Evolutionary conservation across 1,140 invertebrate genomes (phyloP), one percentile per base, ranked within the genome.

Genomic region (Rhagoletis zephyria): DNA sequence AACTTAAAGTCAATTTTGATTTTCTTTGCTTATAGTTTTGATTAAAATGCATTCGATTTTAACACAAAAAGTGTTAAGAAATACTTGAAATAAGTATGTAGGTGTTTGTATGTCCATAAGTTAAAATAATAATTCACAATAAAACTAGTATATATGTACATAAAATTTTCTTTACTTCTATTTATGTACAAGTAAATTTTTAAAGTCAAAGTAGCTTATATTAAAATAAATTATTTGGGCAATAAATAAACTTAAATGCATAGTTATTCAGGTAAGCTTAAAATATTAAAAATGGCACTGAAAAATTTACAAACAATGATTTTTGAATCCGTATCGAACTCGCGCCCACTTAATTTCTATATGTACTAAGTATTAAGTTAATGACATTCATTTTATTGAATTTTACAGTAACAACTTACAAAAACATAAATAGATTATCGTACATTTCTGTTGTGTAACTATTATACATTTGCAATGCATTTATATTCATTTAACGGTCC

Each of bases 1-100:
- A 88, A 88, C 88, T 88, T 88, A 87, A 64, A 88, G 88, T 87
- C 87, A 74, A 87, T 88, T 88, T 88, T 88, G 88, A 88, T 88
- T 88, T 51, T 74, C 51, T 51, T 56, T 81, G 6, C 42, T 56
- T 7, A 77, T 56, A 9, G 19, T 48, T 42, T 51, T 56, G 48
- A n/a, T 81, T 56, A 67, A 67, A 30, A 67, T 67, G 16, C 4
- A 7, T 86, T 7, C 16, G 70, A 63, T 88, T 30, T 30, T 56
- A 61, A 56, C 87, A 64, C 30, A 56, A n/a, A 51, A 40, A 56
- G 10, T 51, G 67, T 67, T 56, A 56, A 56, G 30, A 30, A 56
- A 7, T 56, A 56, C 4, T 1, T 87, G 51, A 74, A 65, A 59
- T 81, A 85, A 88, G 16, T 63, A 63, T 12, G 12, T 63, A 1